phyloP scores from a whole-genome alignment of 2,797 vertebrate genomes.

The Gymnoscopelus microlampas region DNA sequence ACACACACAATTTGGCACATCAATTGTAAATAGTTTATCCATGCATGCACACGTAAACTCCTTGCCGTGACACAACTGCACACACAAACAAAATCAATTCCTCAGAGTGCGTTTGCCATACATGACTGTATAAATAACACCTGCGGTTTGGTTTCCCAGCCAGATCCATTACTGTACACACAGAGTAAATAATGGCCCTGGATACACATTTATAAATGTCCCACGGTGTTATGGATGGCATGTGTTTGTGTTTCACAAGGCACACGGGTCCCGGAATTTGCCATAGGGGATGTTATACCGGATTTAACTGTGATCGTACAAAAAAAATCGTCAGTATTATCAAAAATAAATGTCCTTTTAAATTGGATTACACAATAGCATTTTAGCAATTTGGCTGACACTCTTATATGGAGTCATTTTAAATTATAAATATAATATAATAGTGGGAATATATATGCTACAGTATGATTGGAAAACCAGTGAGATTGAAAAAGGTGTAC shows the following conservation, averaged over 20 bases:
- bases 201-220: slow-evolving; percentile 15
- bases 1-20: not conserved
- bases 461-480: no score
- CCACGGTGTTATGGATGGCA: not conserved
- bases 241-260: slow-evolving; percentile 3
- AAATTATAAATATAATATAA: no score
- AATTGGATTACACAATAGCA: no score
- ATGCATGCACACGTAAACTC: not conserved
- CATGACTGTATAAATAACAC: slow-evolving; percentile 22
- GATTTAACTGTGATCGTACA: not conserved
- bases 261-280: not conserved
- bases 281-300: no score
- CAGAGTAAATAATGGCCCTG: not conserved
- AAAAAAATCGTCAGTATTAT: no score
- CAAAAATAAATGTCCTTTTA: no score
- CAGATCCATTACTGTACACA: slow-evolving; percentile 2
- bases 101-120: not conserved
- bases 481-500: no score
- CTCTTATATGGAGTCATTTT: no score
- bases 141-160: slow-evolving; percentile 15
- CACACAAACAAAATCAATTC: not conserved
- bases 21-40: not conserved
- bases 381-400: no score
- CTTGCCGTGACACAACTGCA: not conserved
- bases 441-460: no score